These are phyloP conservation scores for Papilio protenor DNA, from an alignment of 2,888 invertebrate genomes.

Conservation along the genomic window DNA sequence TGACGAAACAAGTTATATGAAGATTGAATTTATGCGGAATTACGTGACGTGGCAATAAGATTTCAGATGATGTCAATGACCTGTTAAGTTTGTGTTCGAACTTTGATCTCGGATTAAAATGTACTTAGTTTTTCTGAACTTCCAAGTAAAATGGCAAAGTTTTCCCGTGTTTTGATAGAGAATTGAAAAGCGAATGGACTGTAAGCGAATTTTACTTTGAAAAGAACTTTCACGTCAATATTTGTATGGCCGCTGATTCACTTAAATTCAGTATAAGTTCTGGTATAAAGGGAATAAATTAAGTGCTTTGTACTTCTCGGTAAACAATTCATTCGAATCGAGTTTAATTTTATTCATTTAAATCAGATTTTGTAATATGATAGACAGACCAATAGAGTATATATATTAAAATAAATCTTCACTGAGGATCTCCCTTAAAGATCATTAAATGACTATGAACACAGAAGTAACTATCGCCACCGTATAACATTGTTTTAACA, in stretches of 20 bases:
- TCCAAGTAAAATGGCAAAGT: slow-evolving; percentile 1
- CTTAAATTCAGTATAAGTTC: not conserved
- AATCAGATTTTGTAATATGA: too few relatives aligned
- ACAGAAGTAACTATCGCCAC: too few relatives aligned
- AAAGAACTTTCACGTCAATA: not conserved
- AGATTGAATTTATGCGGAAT: slow-evolving; percentile 39
- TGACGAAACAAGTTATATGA: slow-evolving; percentile 36
- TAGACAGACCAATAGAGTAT: too few relatives aligned
- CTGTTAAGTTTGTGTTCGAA: slow-evolving; percentile 10
- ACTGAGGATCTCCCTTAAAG: too few relatives aligned
- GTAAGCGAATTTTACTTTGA: not conserved
- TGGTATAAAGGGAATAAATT: not conserved
- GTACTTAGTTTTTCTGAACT: slow-evolving; percentile 4
- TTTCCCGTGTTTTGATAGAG: not conserved
- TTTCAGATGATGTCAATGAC: slow-evolving; percentile 23
- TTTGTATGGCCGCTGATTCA: not conserved
- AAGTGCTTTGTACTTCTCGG: slow-evolving; percentile 22
- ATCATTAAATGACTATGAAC: too few relatives aligned
- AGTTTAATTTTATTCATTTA: not conserved
- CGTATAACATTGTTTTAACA: too few relatives aligned
- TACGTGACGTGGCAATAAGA: slow-evolving; percentile 20
- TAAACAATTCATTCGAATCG: slow-evolving; percentile 42
- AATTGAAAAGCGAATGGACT: slow-evolving; percentile 6
- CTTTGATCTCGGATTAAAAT: slow-evolving; percentile 3
- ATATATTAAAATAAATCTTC: too few relatives aligned